phyloP scores from a whole-genome alignment of 2,888 invertebrate species.

The Rhodophaea formosa region DNA sequence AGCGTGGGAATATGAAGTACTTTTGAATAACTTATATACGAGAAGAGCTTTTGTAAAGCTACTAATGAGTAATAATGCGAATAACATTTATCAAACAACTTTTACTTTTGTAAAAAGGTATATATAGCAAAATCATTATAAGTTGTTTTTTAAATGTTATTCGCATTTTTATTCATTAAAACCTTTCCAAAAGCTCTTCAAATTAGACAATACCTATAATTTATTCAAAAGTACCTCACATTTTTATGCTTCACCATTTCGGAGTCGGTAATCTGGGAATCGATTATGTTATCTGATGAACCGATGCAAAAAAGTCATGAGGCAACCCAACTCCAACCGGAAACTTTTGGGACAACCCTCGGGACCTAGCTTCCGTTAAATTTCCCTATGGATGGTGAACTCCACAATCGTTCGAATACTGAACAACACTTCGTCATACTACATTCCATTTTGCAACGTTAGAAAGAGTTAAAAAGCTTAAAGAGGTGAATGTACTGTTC shows the following conservation, averaged over 20 bases:
- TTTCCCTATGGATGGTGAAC: slow-evolving; percentile 14
- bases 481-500: too few relatives aligned
- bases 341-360: slow-evolving; percentile 15
- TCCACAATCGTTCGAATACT: slow-evolving; percentile 10
- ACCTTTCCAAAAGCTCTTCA: too few relatives aligned
- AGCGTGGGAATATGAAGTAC: too few relatives aligned
- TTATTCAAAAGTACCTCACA: background rate
- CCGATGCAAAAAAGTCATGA: slow-evolving; percentile 15
- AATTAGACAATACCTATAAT: background rate
- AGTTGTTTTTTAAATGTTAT: too few relatives aligned
- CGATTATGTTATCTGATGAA: slow-evolving; percentile 15
- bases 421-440: slow-evolving; percentile 24
- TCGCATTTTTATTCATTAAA: too few relatives aligned
- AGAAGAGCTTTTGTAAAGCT: too few relatives aligned
- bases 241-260: background rate
- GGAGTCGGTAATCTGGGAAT: background rate
- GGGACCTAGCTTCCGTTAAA: slow-evolving; percentile 3
- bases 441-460: slow-evolving; percentile 24
- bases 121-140: too few relatives aligned
- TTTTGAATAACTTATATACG: too few relatives aligned
- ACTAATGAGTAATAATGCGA: too few relatives aligned
- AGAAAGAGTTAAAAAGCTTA: too few relatives aligned
- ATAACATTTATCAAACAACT: too few relatives aligned
- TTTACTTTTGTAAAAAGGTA: too few relatives aligned
- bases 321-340: background rate